Evolutionary conservation across 2,113 vertebrate genomes (phyloP), one percentile per base, ranked within the genome.

Genomic region (Tyrannus savana): DNA sequence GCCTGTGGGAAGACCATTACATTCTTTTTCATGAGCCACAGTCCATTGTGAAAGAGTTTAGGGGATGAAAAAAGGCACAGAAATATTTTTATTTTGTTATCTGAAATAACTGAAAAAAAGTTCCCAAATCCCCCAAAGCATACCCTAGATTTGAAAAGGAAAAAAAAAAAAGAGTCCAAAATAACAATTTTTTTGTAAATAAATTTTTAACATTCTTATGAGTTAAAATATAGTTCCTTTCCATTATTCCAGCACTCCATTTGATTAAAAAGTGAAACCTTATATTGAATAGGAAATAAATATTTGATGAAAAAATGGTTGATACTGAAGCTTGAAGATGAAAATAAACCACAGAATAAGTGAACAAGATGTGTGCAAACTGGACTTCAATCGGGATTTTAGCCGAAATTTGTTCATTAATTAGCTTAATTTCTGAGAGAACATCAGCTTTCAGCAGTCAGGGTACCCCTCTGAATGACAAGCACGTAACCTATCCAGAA

Each of bases 401-500:
- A 90, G 22, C 12, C 74, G 62, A 47, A 83, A 14, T 84, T 88
- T 6, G 60, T 76, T 49, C n/a, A 83, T 67, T 93, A 94, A 86
- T 93, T 93, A 59, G 7, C 39, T 30, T 74, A 0, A 27, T 84
- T 91, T 93, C 47, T 71, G 47, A 87, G 11, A 77, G 7, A 81
- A 35, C 31, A 81, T 25, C 28, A 93, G 37, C 47, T 24, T 89
- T 83, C 56, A 81, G 22, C 44, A 33, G 12, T 52, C 49, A 87
- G 35, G 15, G 49, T 94, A 72, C 39, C 19, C 78, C 79, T n/a
- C 28, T 82, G 58, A 92, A 87, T 84, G 73, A 86, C 0, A 6
- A 78, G 17, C 35, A 53, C 84, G 30, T 68, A 93, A 46, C 41
- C 18, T 86, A 84, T 33, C 13, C 90, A 96, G 60, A 81, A 93